These are phyloP conservation scores for Meganola albula DNA, from an alignment of 2,888 invertebrate species.

Conservation along the genomic window DNA sequence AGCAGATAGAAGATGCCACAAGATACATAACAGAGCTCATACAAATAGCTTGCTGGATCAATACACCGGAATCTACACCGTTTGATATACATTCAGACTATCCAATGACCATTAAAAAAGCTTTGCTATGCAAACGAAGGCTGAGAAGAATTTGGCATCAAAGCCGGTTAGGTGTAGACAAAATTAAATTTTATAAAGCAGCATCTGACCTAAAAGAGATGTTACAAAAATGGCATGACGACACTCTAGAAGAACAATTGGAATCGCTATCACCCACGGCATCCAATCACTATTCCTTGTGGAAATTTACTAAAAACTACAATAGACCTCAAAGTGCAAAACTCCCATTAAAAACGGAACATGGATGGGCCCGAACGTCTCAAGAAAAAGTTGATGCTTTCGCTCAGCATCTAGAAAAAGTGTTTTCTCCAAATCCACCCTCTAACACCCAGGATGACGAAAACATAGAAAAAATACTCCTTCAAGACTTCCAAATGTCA, in stretches of 20 bases:
- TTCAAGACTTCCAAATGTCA: neutral
- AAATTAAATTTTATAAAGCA: too few species aligned
- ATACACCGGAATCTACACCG: neutral
- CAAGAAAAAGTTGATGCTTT: neutral
- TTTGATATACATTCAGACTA: neutral
- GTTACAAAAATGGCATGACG: neutral
- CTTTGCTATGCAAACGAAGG: neutral
- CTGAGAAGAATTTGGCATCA: neutral
- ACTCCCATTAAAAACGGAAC: neutral
- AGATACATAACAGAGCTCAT: constrained; percentile 7
- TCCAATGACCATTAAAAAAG: neutral
- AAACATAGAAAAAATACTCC: too few species aligned
- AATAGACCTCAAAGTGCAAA: neutral
- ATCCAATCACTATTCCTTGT: neutral
- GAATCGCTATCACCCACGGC: constrained; percentile 2
- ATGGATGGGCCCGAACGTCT: neutral
- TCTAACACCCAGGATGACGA: too few species aligned
- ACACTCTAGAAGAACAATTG: neutral
- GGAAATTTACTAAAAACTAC: neutral
- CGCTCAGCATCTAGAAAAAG: too few species aligned
- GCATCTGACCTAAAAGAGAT: too few species aligned
- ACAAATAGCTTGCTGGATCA: constrained; percentile 2
- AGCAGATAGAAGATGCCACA: constrained; percentile 17
- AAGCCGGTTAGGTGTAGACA: neutral
- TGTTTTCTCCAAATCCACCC: too few species aligned